Percentiles rank a stretch among this genome's conserved stretches.
Conservation (phyloP, 2,797 vertebrate species). For the Sandelia bainsii region DNA sequence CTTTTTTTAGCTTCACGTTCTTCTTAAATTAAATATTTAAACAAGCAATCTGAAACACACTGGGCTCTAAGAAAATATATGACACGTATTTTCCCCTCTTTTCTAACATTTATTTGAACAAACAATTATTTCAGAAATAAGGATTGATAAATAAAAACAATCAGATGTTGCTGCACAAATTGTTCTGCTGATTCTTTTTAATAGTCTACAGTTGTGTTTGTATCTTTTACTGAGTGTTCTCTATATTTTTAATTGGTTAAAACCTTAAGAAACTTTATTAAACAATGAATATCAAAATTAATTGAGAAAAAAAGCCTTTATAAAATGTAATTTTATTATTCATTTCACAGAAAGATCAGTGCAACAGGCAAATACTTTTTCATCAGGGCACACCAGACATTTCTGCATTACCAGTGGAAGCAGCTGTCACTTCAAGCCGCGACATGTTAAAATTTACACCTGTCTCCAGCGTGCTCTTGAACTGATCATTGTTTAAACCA, state of each 20-base stretch:
- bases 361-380: not conserved
- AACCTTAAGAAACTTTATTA: not conserved
- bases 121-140: too few relatives aligned
- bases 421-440: constrained; percentile 2
- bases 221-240: not conserved
- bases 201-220: not conserved
- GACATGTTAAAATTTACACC: constrained; percentile 8
- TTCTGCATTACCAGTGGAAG: not conserved
- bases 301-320: not conserved
- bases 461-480: not conserved
- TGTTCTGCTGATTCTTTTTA: not conserved
- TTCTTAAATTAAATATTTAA: too few relatives aligned
- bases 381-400: not conserved
- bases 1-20: too few relatives aligned
- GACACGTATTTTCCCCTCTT: too few relatives aligned
- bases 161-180: too few relatives aligned
- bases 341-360: not conserved
- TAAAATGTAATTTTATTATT: not conserved
- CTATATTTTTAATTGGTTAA: not conserved
- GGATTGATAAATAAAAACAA: too few relatives aligned
- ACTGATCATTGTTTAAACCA: constrained; percentile 33
- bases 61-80: too few relatives aligned
- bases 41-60: too few relatives aligned
- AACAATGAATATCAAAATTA: not conserved
- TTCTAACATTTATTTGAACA: too few relatives aligned